Percentiles rank a stretch among this genome's conserved stretches.
phyloP scores from a whole-genome alignment of 2,888 invertebrate genomes.

The Hipparchia semele region DNA sequence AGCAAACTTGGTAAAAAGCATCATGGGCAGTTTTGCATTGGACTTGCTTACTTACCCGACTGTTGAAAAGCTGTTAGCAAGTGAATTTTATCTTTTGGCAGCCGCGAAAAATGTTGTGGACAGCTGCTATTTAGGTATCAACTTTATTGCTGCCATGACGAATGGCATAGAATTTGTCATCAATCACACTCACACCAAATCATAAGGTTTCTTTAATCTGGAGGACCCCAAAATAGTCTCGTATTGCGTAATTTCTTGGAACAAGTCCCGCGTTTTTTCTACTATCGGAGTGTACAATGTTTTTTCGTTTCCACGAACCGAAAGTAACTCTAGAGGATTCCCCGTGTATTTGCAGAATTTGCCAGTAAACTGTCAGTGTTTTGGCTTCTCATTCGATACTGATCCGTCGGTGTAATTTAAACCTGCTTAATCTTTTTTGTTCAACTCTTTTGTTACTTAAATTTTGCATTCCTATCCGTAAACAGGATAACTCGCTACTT shows the following conservation, averaged over 20 bases:
- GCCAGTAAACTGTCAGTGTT: conserved; percentile 16
- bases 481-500: background rate
- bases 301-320: conserved; percentile 18
- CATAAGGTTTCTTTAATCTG: conserved; percentile 39
- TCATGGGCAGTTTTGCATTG: background rate
- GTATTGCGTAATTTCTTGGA: conserved; percentile 32
- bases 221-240: conserved; percentile 32
- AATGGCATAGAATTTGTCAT: background rate
- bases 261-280: conserved; percentile 22
- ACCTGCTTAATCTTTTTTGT: background rate
- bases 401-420: conserved; percentile 9
- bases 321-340: conserved; percentile 21
- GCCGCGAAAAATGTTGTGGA: background rate
- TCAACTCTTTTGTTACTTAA: background rate
- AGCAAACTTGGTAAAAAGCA: background rate
- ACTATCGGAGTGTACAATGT: conserved; percentile 21
- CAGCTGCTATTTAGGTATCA: background rate
- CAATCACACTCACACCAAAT: background rate
- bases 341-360: conserved; percentile 21
- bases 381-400: conserved; percentile 24
- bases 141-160: background rate
- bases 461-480: background rate
- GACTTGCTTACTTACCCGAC: too few relatives aligned
- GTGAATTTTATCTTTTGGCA: background rate
- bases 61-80: background rate